Conservation (phyloP, 2,888 invertebrate species). For the Drosophila kanekoi region DNA sequence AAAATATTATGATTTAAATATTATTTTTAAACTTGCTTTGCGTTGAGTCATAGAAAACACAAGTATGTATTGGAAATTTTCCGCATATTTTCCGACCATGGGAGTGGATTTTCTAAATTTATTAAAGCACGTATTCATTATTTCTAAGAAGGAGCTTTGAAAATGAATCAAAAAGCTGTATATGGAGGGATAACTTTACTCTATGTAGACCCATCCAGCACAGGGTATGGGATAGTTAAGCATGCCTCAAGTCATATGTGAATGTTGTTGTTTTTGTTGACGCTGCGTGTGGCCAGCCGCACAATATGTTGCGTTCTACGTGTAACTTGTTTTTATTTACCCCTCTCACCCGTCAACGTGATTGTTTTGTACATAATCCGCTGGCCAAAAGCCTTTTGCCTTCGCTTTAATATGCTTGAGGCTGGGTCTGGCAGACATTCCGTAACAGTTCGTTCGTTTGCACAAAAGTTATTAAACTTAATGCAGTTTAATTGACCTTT, state of each 20-base stretch:
- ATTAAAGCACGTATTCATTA: too few species aligned
- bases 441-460: slow-evolving; percentile 54
- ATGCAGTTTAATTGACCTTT: slow-evolving; percentile 81
- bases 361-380: slow-evolving; percentile 73
- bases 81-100: too few species aligned
- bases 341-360: slow-evolving; percentile 2
- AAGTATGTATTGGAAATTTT: too few species aligned
- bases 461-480: slow-evolving; percentile 80
- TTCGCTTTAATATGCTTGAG: slow-evolving; percentile 52
- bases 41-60: too few species aligned
- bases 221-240: slow-evolving; percentile 16
- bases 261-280: slow-evolving; percentile 40
- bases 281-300: slow-evolving; percentile 76
- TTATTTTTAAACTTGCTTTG: too few species aligned
- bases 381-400: slow-evolving; percentile 61
- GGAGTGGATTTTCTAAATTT: too few species aligned
- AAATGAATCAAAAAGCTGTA: too few species aligned
- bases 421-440: slow-evolving; percentile 52
- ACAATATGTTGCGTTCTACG: slow-evolving; percentile 70
- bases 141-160: too few species aligned
- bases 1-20: too few species aligned
- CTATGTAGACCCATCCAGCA: too few species aligned
- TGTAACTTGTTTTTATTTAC: slow-evolving; percentile 27
- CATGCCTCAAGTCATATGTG: slow-evolving; percentile 1
- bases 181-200: too few species aligned